These are phyloP conservation scores for Stichopus horrens DNA, from an alignment of 53 echinoderm and acorn worm species.

Conservation along the genomic window DNA sequence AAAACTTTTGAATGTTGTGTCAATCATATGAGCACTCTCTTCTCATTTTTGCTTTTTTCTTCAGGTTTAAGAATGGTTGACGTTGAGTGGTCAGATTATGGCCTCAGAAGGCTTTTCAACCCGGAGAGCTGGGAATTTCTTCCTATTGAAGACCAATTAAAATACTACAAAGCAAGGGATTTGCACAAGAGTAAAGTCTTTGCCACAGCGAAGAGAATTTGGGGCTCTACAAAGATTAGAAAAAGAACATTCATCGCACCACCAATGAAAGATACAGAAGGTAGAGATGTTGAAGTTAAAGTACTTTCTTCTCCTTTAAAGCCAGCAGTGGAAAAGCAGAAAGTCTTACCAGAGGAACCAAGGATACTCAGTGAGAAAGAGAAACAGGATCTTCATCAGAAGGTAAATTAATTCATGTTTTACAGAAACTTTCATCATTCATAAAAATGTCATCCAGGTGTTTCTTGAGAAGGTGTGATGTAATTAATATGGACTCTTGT, in stretches of 20 bases:
- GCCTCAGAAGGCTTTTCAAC: slow-evolving; percentile 78
- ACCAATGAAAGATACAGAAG: slow-evolving; percentile 67
- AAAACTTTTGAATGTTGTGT: too few relatives aligned
- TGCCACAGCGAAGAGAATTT: slow-evolving; percentile 68
- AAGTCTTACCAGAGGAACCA: background rate
- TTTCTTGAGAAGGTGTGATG: too few relatives aligned
- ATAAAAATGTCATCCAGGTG: too few relatives aligned
- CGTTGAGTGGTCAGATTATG: slow-evolving; percentile 78
- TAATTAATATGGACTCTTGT: too few relatives aligned
- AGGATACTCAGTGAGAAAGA: slow-evolving; percentile 74
- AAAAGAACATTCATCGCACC: slow-evolving; percentile 70
- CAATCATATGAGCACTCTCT: background rate
- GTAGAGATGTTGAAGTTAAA: slow-evolving; percentile 48
- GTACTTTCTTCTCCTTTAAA: slow-evolving; percentile 54
- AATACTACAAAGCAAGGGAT: slow-evolving; percentile 82
- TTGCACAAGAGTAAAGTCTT: slow-evolving; percentile 70
- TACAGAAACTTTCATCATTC: too few relatives aligned
- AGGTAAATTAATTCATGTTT: background rate
- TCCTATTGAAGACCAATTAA: slow-evolving; percentile 84
- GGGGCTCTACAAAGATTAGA: slow-evolving; percentile 65
- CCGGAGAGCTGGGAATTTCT: slow-evolving; percentile 79
- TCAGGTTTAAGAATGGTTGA: slow-evolving; percentile 34
- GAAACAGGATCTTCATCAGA: slow-evolving; percentile 64
- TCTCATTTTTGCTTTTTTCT: background rate
- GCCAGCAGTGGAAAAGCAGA: background rate